Evolutionary conservation across 2,113 vertebrate species (phyloP), one percentile per base, ranked within the genome.

Genomic region (Pelodiscus sinensis): DNA sequence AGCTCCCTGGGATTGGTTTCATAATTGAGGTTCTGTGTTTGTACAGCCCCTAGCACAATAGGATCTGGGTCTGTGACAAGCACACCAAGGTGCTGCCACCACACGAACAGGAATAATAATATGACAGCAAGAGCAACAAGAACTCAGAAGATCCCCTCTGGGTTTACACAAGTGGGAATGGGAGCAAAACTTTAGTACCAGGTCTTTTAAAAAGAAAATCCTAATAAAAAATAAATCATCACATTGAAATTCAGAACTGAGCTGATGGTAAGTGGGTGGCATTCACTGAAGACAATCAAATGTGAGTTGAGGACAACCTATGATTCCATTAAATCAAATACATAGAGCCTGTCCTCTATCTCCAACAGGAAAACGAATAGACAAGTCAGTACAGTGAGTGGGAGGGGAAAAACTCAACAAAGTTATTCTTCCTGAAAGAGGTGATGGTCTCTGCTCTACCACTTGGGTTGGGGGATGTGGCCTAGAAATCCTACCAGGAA

Each of bases 291-390:
- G 27, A 38, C 3, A 22, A 8, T 8, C 52, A 86, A 80, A 75
- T 86, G 54, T 56, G 77, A 94, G 87, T 55, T 35, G 81, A 57
- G 85, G n/a, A 38, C 52, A 84, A 6, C n/a, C 4, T 0, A 0
- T 19, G 24, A 38, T 73, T 29, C 58, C 92, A 50, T 65, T 89
- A 91, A 91, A 87, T 52, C 50, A 93, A 87, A 90, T 85, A 85
- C 16, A 82, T 15, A 50, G 31, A 0, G 10, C 44, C 25, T 44
- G 56, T 38, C 15, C 81, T 55, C 44, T 82, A 44, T 84, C 86
- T 73, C 91, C 75, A 1, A 87, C n/a, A n/a, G 86, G 79, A 93
- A 95, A 68, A 38, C 60, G 77, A n/a, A 78, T 88, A 31, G 86
- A 92, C 52, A 82, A n/a, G n/a, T 68, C n/a, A 68, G 35, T 60